Conservation (phyloP, 1,140 invertebrate genomes). For the Lutraria rhynchaena region DNA sequence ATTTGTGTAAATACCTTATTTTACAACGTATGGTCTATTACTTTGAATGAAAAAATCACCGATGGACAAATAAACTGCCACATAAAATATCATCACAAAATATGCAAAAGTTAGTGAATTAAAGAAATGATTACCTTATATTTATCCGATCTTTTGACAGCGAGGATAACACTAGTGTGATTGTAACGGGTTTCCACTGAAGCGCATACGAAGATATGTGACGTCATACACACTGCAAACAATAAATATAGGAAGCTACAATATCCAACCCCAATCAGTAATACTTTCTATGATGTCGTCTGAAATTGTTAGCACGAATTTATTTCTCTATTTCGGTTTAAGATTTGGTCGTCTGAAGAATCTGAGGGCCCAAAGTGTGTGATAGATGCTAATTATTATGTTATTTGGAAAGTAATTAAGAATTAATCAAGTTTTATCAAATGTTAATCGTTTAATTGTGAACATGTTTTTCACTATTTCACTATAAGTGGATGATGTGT, state of each 20-base stretch:
- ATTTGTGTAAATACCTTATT: conserved; percentile 16
- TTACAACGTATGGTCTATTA: conserved; percentile 21
- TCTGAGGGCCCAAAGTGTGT: too few relatives aligned
- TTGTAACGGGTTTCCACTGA: conserved; percentile 43
- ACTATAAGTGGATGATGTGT: too few relatives aligned
- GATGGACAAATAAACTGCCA: background rate
- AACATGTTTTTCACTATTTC: too few relatives aligned
- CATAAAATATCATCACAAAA: conserved; percentile 1
- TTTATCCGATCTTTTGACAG: conserved; percentile 35
- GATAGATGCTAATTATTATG: too few relatives aligned
- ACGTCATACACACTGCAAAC: conserved; percentile 38
- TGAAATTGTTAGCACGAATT: too few relatives aligned
- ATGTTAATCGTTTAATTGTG: too few relatives aligned
- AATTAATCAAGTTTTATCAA: too few relatives aligned
- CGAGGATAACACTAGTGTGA: conserved; percentile 34
- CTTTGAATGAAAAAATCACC: background rate
- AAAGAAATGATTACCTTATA: conserved; percentile 35
- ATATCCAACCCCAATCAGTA: background rate
- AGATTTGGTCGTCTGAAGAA: too few relatives aligned
- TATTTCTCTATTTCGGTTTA: too few relatives aligned
- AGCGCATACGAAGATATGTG: conserved; percentile 40
- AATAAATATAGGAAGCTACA: conserved; percentile 42
- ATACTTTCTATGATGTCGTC: too few relatives aligned
- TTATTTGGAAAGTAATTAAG: too few relatives aligned
- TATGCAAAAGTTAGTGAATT: conserved; percentile 2